These are phyloP conservation scores for Stegodyphus mimosarum DNA, from an alignment of 1,140 invertebrate genomes.

Conservation along the genomic window DNA sequence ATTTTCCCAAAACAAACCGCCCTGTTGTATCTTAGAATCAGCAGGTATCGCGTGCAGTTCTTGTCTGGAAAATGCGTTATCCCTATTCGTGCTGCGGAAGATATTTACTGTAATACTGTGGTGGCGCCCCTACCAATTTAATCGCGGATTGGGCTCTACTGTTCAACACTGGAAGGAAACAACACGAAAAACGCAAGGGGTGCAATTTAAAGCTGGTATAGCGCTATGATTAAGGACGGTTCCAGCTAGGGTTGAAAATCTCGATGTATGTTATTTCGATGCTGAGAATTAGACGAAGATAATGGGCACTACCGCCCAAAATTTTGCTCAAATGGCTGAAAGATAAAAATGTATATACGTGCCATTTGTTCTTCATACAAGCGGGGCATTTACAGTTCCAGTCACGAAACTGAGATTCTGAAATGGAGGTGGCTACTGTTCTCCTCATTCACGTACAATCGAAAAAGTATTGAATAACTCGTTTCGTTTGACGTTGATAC, in stretches of 20 bases:
- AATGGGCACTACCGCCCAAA: not conserved
- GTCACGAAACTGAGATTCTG: not conserved
- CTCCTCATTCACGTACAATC: not conserved
- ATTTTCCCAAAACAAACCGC: not conserved
- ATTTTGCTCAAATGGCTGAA: not conserved
- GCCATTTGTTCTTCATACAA: no score
- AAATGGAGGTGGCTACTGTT: not conserved
- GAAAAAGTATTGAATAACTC: no score
- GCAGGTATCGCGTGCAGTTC: slow-evolving; percentile 20
- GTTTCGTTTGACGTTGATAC: no score
- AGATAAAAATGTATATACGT: not conserved
- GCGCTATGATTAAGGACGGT: slow-evolving; percentile 30
- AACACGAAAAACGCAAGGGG: slow-evolving; percentile 42
- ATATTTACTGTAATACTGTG: slow-evolving; percentile 40
- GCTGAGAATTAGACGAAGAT: slow-evolving; percentile 20
- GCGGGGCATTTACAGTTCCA: no score
- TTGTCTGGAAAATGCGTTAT: not conserved
- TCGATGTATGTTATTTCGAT: slow-evolving; percentile 27
- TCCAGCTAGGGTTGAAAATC: not conserved
- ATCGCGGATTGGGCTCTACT: not conserved
- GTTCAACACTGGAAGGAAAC: not conserved
- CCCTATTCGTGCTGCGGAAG: not conserved
- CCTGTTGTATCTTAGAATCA: not conserved
- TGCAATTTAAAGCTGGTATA: slow-evolving; percentile 29
- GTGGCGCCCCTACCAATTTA: not conserved